These are phyloP conservation scores for Cerastis rubricosa DNA, from an alignment of 2,888 invertebrate species.

Conservation along the genomic window DNA sequence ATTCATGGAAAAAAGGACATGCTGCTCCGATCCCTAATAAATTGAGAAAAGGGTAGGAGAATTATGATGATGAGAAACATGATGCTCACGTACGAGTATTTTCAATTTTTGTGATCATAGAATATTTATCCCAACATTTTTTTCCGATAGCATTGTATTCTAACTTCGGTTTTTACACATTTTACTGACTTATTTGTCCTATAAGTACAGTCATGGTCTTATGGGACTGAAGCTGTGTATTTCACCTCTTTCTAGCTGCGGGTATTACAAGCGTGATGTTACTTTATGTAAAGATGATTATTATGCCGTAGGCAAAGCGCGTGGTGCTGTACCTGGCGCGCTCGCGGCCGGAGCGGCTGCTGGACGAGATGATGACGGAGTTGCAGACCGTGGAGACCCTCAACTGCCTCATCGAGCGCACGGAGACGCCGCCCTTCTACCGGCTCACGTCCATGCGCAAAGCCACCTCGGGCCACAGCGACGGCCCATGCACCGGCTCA, in stretches of 20 bases:
- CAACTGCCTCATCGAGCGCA: constrained; percentile 98
- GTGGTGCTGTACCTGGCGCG: constrained; percentile 98
- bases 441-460: constrained; percentile 97
- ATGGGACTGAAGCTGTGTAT: not conserved
- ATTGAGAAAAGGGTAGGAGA: too few relatives aligned
- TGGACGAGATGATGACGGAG: constrained; percentile 99
- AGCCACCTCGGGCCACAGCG: constrained; percentile 93
- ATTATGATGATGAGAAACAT: too few relatives aligned
- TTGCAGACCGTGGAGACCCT: constrained; percentile 99
- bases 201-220: not conserved
- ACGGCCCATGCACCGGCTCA: constrained; percentile 86
- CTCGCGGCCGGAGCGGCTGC: constrained; percentile 96
- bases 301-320: constrained; percentile 95
- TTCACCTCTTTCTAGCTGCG: not conserved
- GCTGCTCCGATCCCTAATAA: too few relatives aligned
- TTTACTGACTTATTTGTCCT: not conserved
- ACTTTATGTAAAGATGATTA: not conserved
- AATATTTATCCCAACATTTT: not conserved
- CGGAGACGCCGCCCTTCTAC: constrained; percentile 99
- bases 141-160: not conserved
- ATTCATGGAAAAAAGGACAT: too few relatives aligned
- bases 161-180: not conserved
- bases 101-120: not conserved
- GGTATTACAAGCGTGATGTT: not conserved
- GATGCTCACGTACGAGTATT: not conserved